phyloP scores from a whole-genome alignment of 2,888 invertebrate genomes.

The Ecliptopera silaceata region DNA sequence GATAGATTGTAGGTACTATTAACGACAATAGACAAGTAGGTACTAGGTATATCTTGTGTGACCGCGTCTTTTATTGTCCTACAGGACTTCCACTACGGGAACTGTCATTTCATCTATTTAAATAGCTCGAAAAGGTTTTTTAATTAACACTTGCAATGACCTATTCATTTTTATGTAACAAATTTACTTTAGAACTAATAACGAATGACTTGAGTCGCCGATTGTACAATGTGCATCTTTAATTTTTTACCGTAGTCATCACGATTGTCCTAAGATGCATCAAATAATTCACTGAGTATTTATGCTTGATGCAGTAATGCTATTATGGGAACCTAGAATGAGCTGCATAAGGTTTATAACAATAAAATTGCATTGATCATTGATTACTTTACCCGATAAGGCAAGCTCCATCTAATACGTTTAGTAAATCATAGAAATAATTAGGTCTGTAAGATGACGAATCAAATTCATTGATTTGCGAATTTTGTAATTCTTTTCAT shows the following conservation, averaged over 20 bases:
- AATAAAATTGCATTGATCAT: constrained; percentile 47
- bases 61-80: neutral
- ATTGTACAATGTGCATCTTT: constrained; percentile 10
- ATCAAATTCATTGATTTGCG: neutral
- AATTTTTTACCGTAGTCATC: constrained; percentile 33
- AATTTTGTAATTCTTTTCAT: neutral
- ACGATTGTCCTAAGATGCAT: constrained; percentile 40
- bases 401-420: constrained; percentile 3
- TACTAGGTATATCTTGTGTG: neutral
- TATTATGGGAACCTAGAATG: constrained; percentile 38
- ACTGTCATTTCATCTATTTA: too few relatives aligned
- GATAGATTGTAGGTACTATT: neutral
- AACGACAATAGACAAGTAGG: neutral
- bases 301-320: constrained; percentile 28
- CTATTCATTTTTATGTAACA: too few relatives aligned
- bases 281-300: constrained; percentile 39
- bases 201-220: constrained; percentile 3
- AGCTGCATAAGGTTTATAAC: constrained; percentile 40
- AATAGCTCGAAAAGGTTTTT: too few relatives aligned
- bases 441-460: neutral
- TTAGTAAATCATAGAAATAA: neutral
- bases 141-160: too few relatives aligned
- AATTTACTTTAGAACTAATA: too few relatives aligned
- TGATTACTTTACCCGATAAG: constrained; percentile 29
- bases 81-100: neutral